Conservation (phyloP, 2,888 invertebrate genomes). For the Toxonevra muliebris region DNA sequence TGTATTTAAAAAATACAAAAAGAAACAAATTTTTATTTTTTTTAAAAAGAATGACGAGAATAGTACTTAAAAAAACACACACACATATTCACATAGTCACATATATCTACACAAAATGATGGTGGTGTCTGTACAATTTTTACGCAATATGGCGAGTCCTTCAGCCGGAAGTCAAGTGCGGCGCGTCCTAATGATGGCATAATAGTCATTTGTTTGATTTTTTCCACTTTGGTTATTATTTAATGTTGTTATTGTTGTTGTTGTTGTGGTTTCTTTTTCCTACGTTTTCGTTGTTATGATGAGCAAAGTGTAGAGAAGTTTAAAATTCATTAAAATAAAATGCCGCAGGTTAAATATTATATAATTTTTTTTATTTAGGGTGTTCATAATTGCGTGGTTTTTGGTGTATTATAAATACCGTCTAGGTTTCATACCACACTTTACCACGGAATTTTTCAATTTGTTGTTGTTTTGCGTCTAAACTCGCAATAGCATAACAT, state of each 20-base stretch:
- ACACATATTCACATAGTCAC: conserved; percentile 13
- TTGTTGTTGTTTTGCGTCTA: too few relatives aligned
- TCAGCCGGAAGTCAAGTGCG: conserved; percentile 56
- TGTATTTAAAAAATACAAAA: background rate
- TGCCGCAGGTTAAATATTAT: conserved; percentile 37
- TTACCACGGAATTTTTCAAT: too few relatives aligned
- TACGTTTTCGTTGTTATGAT: conserved; percentile 20
- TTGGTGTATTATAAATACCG: too few relatives aligned
- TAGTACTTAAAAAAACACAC: background rate
- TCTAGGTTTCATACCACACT: too few relatives aligned
- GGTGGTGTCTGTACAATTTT: conserved; percentile 41
- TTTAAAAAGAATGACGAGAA: background rate
- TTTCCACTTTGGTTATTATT: conserved; percentile 20
- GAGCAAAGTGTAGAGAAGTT: conserved; percentile 34
- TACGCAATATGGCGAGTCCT: conserved; percentile 45
- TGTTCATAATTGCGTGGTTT: background rate
- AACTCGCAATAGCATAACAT: too few relatives aligned
- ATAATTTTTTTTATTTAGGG: conserved; percentile 24
- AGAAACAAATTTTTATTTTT: background rate
- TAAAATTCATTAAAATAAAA: conserved; percentile 42
- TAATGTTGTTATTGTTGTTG: conserved; percentile 21
- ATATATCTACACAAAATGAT: background rate
- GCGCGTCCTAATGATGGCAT: conserved; percentile 37
- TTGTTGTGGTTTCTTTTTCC: conserved; percentile 21
- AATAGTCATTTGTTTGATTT: conserved; percentile 37